Evolutionary conservation across 2,113 vertebrate species (phyloP), one percentile per base, ranked within the genome.

Genomic region (Tragelaphus strepsiceros): DNA sequence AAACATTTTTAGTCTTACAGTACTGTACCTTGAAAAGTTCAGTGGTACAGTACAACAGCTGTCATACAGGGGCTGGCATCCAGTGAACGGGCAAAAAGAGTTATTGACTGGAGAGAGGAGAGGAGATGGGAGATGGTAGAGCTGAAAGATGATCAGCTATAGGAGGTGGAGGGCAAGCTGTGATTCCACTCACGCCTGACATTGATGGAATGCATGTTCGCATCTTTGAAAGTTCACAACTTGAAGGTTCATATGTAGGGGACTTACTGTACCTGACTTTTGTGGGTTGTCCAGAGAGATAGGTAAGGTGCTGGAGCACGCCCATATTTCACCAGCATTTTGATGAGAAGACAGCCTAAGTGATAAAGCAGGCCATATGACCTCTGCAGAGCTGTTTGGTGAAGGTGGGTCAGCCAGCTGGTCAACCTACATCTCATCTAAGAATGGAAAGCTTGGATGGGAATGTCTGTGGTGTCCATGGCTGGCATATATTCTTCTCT

Each of bases 391-490:
- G 24, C 17, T 59, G 39, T 92, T 92, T 64, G 53, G 61, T 26
- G 19, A 84, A 46, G 80, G 17, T 46, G 12, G 6, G 14, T 54
- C 56, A 49, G 56, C 30, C 83, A 90, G 51, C 14, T 30, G 58
- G 61, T 77, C 56, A 90, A 46, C 53, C 35, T 43, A 17, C 10
- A 77, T 64, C 0, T 2, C 21, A 24, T 64, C 1, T 0, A 0
- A 28, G 53, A 81, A 81, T 94, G 93, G 90, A 94, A 77, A 49
- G 28, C 51, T 59, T 58, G n/a, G 59, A 28, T 5, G 89, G 8
- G 22, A 56, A 46, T 43, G 24, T 39, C 78, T 0, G 0, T 3
- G 10, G 7, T 2, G 7, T 9, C 19, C 54, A 35, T 1, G 1
- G 32, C 17, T 22, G 24, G 43, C 2, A 22, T 82, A 26, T 43